Evolutionary conservation across 2,888 invertebrate species (phyloP).

Genomic region (Andrena haemorrhoa): DNA sequence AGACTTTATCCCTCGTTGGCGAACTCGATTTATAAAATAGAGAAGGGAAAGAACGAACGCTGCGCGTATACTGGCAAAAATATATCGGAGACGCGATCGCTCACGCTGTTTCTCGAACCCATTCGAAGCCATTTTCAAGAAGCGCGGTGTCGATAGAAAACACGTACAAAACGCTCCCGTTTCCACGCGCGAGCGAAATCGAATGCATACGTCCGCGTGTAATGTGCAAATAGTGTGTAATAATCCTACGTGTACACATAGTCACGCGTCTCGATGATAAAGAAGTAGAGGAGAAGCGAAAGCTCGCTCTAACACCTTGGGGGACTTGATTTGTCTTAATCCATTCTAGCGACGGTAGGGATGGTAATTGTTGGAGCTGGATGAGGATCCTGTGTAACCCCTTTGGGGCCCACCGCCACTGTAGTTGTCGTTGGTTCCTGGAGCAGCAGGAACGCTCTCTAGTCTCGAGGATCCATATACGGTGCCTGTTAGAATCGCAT

Average conservation of each 20-base stretch:
- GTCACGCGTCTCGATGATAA: slow-evolving; percentile 10
- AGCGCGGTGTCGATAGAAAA: not conserved
- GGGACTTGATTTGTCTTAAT: slow-evolving; percentile 44
- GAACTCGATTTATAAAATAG: not conserved
- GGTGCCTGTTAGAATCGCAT: slow-evolving; percentile 81
- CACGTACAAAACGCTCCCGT: slow-evolving; percentile 1
- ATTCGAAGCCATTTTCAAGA: not conserved
- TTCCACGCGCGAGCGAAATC: not conserved
- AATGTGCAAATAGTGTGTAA: not conserved
- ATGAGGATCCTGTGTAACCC: slow-evolving; percentile 76
- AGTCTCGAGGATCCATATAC: slow-evolving; percentile 78
- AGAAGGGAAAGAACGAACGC: not conserved
- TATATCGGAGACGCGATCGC: not conserved
- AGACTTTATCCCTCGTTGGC: not conserved
- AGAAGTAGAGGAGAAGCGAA: slow-evolving; percentile 34
- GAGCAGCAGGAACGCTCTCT: slow-evolving; percentile 76
- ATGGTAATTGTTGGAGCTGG: slow-evolving; percentile 81
- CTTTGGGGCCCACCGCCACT: slow-evolving; percentile 79
- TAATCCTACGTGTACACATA: not conserved
- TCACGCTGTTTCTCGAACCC: not conserved
- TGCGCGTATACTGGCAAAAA: not conserved
- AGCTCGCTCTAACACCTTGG: slow-evolving; percentile 22
- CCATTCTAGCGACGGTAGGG: slow-evolving; percentile 80
- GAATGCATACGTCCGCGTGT: not conserved
- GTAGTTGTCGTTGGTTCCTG: slow-evolving; percentile 79